Evolutionary conservation across 2,888 invertebrate genomes (phyloP).

Genomic region (Dicycla oo): DNA sequence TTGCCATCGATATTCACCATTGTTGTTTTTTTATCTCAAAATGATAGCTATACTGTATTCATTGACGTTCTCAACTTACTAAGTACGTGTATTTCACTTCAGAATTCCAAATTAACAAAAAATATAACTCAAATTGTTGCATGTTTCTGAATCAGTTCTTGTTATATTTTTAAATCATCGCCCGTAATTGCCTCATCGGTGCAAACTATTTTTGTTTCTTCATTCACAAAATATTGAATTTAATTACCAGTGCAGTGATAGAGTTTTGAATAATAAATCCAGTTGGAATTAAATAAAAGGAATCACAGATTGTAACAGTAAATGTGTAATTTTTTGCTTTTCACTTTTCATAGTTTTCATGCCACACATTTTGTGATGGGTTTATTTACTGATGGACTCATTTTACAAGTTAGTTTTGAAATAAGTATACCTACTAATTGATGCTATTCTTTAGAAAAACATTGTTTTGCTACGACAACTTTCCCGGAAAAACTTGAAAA

Average conservation of each 20-base stretch:
- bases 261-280: constrained; percentile 33
- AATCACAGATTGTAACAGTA: constrained; percentile 10
- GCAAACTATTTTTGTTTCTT: constrained; percentile 47
- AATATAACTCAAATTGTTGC: constrained; percentile 12
- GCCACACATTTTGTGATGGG: neutral
- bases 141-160: neutral
- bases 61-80: constrained; percentile 72
- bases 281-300: constrained; percentile 23
- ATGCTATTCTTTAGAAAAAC: neutral
- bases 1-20: constrained; percentile 82
- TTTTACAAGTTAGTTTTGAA: neutral
- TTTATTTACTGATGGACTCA: neutral
- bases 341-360: neutral
- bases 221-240: constrained; percentile 37
- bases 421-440: neutral
- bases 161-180: constrained; percentile 37
- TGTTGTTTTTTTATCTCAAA: constrained; percentile 76
- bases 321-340: constrained; percentile 17
- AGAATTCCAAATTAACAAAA: constrained; percentile 39
- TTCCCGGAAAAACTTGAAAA: neutral
- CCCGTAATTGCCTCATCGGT: constrained; percentile 26
- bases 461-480: neutral
- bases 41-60: constrained; percentile 73
- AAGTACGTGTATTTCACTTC: constrained; percentile 42
- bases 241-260: constrained; percentile 33